These are phyloP conservation scores for Diabrotica virgifera DNA, from an alignment of 1,140 invertebrate genomes.

Conservation along the genomic window DNA sequence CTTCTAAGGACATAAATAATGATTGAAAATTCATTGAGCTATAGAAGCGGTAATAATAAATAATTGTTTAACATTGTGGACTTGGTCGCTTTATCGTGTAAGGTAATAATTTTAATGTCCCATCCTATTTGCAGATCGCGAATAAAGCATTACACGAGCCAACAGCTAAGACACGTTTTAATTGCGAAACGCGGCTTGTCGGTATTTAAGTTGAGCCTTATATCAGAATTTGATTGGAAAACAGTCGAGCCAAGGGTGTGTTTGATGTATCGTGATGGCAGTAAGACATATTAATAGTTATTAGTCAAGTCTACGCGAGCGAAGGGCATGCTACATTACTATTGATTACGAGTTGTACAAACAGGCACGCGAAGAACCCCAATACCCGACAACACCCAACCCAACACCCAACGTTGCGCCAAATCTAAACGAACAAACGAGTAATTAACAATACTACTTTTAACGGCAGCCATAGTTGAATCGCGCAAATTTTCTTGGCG, in stretches of 20 bases:
- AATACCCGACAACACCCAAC: slow-evolving; percentile 32
- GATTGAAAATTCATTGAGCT: no score
- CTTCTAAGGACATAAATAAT: no score
- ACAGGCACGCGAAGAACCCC: slow-evolving; percentile 32
- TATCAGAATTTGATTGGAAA: slow-evolving; percentile 16
- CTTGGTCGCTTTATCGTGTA: no score
- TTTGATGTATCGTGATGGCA: slow-evolving; percentile 44
- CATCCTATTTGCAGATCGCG: no score
- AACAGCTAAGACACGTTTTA: not conserved
- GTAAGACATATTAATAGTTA: slow-evolving; percentile 43
- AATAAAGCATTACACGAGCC: not conserved
- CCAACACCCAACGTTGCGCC: slow-evolving; percentile 34
- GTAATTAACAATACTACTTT: not conserved
- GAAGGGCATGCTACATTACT: slow-evolving; percentile 40
- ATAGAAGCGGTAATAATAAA: no score
- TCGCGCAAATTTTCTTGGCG: no score
- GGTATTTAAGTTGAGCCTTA: slow-evolving; percentile 13
- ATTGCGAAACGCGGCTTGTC: not conserved
- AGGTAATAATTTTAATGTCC: no score
- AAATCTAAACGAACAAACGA: slow-evolving; percentile 32
- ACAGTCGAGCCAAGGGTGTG: slow-evolving; percentile 26
- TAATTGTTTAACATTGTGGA: no score
- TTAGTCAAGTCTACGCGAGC: slow-evolving; percentile 36
- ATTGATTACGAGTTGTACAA: slow-evolving; percentile 40
- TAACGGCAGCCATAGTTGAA: no score